Evolutionary conservation across 2,888 invertebrate species (phyloP), one percentile per base, ranked within the genome.

Genomic region (Fragum whitleyi): DNA sequence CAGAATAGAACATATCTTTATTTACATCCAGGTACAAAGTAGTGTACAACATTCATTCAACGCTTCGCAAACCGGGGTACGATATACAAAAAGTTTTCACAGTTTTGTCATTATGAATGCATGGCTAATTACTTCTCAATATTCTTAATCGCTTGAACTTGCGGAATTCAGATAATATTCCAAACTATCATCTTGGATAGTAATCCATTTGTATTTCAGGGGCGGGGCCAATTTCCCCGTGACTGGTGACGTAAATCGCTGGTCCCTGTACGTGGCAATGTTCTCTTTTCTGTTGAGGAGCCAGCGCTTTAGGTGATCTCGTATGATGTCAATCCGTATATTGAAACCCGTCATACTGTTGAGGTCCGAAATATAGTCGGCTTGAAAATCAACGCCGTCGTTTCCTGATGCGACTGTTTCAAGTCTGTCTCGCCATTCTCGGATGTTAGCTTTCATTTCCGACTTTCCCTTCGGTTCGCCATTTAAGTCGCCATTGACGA

Each of bases 261-360:
- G 67, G 51, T 77, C 77, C 23, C 73, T 59, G 68, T 73, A 77
- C 14, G 77, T 51, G n/a, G 14, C 19, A 1, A 72, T 68, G 32
- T 77, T 70, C 11, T 42, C 72, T 36, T 9, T 7, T 6, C 23
- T 2, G 32, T 72, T 21, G 16, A 61, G 7, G 6, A 39, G n/a
- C 23, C 47, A n/a, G n/a, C 61, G 23, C 3, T 61, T 55, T 11
- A 72, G 28, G 19, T 29, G 23, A 2, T 42, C 23, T 9, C 29
- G 23, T 19, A 32, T 19, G 14, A 28, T 29, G 3, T 19, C 59
- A 6, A 39, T 47, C 1, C 6, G 39, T 2, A 28, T 2, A 3
- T 19, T 6, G 29, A 2, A 42, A 2, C 61, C 72, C 19, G 26
- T 61, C 23, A 28, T 42, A 6, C 39, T 28, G 3, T 7, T 21